Evolutionary conservation across 2,113 vertebrate genomes (phyloP), one percentile per base, ranked within the genome.

Genomic region (Odocoileus hemionus): DNA sequence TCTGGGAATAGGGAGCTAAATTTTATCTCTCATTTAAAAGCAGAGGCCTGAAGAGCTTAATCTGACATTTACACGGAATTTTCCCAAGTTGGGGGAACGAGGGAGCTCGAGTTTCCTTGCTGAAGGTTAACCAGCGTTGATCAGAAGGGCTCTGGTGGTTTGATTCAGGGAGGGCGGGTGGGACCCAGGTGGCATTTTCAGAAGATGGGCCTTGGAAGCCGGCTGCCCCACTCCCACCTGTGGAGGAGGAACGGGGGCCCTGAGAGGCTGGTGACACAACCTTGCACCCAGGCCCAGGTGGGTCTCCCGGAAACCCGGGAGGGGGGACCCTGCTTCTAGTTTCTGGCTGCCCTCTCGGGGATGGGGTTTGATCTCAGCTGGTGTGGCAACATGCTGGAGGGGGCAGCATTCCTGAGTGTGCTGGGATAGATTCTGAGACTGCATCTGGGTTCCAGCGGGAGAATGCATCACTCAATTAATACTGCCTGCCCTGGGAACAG

Each of bases 21-120:
- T 97, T 98, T 98, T 98, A 96, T 98, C 98, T 98, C 96, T 98
- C 95, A 82, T 98, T 98, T 92, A 97, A 97, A 98, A 95, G 90
- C 82, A 96, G 94, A 97, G 91, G 95, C 83, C 93, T 67, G 61
- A 94, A 79, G 80, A 95, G 85, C 21, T 64, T 93, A 82, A 91
- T 84, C 58, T 97, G 96, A 86, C 92, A 97, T 97, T 98, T 96
- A 89, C 78, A 93, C 8, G 36, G 84, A 87, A 86, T 84, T 96
- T 97, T 64, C n/a, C 45, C 60, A 93, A 96, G 21, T 50, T 89
- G 11, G 52, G 12, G 54, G 84, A 83, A 67, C 2, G 10, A 93
- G 92, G 95, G 61, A 97, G 92, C 78, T 7, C 16, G 25, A 89
- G 43, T n/a, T 30, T 64, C 39, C 39, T 33, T n/a, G 50, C 64